These are phyloP conservation scores for Xenotilapia leptura DNA, from an alignment of 2,113 vertebrate species.

Conservation along the genomic window DNA sequence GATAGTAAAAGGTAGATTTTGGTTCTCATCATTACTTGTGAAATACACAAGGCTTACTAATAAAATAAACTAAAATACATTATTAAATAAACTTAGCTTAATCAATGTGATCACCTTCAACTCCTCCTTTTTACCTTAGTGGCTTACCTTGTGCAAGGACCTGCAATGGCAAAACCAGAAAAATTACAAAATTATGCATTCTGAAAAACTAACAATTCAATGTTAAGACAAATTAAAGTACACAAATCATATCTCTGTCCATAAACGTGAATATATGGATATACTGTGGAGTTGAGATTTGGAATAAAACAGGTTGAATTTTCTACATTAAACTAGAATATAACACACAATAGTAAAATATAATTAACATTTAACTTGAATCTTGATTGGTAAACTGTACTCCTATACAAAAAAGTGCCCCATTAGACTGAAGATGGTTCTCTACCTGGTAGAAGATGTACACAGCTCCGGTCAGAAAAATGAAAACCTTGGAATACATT, in stretches of 20 bases:
- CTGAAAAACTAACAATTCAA: background rate
- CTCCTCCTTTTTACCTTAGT: background rate
- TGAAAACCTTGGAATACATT: conserved; percentile 7
- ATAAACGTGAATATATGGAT: background rate
- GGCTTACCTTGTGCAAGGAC: background rate
- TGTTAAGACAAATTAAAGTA: background rate
- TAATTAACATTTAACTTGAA: background rate
- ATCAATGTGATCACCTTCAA: background rate
- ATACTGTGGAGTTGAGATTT: background rate
- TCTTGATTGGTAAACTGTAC: background rate
- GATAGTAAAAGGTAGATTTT: background rate
- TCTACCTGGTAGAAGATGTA: conserved; percentile 21
- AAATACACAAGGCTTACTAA: background rate
- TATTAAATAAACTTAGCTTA: background rate
- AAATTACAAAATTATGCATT: background rate
- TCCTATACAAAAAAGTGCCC: background rate
- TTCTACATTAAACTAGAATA: background rate
- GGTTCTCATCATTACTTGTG: background rate
- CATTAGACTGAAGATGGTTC: background rate
- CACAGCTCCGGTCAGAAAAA: background rate
- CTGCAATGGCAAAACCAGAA: conserved; percentile 11
- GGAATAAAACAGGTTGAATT: background rate
- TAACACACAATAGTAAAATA: background rate
- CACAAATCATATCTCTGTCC: background rate
- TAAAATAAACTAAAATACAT: background rate